These are phyloP conservation scores for Neosalanx taihuensis DNA, from an alignment of 2,797 vertebrate genomes.

Conservation along the genomic window DNA sequence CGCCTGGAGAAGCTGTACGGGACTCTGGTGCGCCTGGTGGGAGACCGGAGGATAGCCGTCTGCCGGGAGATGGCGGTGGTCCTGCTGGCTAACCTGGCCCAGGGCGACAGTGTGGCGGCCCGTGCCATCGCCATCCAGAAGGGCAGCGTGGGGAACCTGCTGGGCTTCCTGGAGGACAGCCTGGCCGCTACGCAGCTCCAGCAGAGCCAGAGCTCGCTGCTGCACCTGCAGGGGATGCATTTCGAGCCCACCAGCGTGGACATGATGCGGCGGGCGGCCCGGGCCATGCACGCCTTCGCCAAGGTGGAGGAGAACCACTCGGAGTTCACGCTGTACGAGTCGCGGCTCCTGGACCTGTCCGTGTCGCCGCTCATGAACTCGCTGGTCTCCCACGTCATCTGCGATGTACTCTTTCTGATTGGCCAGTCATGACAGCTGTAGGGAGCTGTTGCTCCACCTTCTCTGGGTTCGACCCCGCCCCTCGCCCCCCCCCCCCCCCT, in stretches of 20 bases:
- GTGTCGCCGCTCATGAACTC: conserved; percentile 99
- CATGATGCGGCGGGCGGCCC: conserved; percentile 99
- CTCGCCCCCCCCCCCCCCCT: too few species aligned
- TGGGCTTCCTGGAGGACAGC: conserved; percentile 98
- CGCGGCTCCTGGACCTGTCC: conserved; percentile 97
- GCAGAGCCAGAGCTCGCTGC: conserved; percentile 92
- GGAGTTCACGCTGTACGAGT: conserved; percentile 98
- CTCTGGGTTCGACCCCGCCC: conserved; percentile 53
- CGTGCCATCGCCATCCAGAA: conserved; percentile 94
- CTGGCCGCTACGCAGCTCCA: conserved; percentile 97
- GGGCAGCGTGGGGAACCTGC: conserved; percentile 94
- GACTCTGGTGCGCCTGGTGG: conserved; percentile 94
- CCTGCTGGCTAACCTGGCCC: conserved; percentile 95
- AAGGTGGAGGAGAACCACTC: conserved; percentile 99
- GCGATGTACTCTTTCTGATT: conserved; percentile 99
- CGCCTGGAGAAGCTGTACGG: conserved; percentile 95
- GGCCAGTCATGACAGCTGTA: conserved; percentile 99
- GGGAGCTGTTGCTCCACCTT: conserved; percentile 84
- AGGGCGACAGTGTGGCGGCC: conserved; percentile 92
- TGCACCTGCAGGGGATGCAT: conserved; percentile 95
- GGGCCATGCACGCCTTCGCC: conserved; percentile 95
- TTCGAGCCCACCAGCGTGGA: conserved; percentile 99
- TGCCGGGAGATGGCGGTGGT: conserved; percentile 99
- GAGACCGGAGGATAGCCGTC: conserved; percentile 95
- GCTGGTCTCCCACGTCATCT: conserved; percentile 99